Base-by-base conservation (phyloP, 2,113 vertebrate species). In the Microcebus ravelobensis region DNA sequence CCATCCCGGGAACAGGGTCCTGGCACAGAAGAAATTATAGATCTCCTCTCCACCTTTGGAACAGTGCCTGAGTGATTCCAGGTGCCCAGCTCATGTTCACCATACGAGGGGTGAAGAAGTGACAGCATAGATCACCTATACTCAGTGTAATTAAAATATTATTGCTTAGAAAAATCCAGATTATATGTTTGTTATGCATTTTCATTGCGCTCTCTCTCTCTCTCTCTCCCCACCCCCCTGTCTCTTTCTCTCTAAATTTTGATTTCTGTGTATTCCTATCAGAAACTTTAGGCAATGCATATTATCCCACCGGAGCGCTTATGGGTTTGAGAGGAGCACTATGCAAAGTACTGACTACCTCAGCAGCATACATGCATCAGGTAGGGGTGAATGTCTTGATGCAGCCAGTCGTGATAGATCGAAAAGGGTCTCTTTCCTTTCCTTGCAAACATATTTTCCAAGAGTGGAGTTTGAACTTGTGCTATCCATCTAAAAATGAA, bases 341-440 rank as follows among this genome's bases (percentile, higher is more conserved):
- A 18, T 0, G 1, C 45, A 25, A 27, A 67, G 0, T 12, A 18
- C 6, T 9, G 0, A 42, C 3, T 5, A 45, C 55, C 45, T 27
- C 39, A 63, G 4, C 11, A 1, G 5, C 52, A 18, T 5, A 0
- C 10, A 8, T 2, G 21, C 5, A 59, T 20, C n/a, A 25, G 5
- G 1, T 42, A n/a, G 21, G 14, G n/a, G 14, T n/a, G 55, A 83
- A 36, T 65, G 29, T 83, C 29, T 31, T 42, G 77, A 57, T 18
- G 17, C 21, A 23, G 0, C 23, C 4, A 6, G 1, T 21, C 55
- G 0, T 0, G 1, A 4, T 0, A 3, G 0, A 1, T 18, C 45
- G 7, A 25, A 80, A 68, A 59, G 39, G 6, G n/a, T 12, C 45
- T n/a, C 45, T 10, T 9, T 20, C 36, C 59, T 52, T 67, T 48